These are phyloP conservation scores for Pogonocherus hispidulus DNA, from an alignment of 2,888 invertebrate species.

Conservation along the genomic window DNA sequence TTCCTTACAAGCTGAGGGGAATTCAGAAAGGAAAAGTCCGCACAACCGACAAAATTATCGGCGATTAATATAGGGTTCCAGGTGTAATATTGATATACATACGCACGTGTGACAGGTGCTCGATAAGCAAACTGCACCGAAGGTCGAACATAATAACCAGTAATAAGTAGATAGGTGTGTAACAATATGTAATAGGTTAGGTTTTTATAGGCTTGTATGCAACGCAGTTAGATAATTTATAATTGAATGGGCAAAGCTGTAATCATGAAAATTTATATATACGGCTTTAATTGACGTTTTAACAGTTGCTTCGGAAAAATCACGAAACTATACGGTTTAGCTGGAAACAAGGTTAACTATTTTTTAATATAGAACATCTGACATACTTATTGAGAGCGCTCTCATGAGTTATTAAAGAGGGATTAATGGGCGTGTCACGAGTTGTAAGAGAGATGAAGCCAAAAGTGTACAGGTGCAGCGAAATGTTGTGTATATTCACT, in stretches of 20 bases:
- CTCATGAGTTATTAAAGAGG: too few relatives aligned
- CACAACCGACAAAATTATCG: not conserved
- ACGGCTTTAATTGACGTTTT: not conserved
- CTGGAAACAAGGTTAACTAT: too few relatives aligned
- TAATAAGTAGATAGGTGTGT: constrained; percentile 8
- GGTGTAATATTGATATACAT: not conserved
- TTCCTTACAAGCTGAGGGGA: too few relatives aligned
- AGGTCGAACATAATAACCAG: constrained; percentile 8
- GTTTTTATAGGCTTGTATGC: constrained; percentile 15
- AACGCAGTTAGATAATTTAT: constrained; percentile 16
- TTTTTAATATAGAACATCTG: too few relatives aligned
- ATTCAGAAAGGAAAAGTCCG: too few relatives aligned
- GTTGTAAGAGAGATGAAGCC: too few relatives aligned
- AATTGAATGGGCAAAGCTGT: constrained; percentile 6
- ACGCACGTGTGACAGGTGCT: constrained; percentile 5
- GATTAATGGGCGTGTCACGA: too few relatives aligned
- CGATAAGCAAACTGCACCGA: constrained; percentile 7
- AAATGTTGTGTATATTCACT: too few relatives aligned
- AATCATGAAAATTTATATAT: not conserved
- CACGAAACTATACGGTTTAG: not conserved
- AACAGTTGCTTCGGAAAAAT: not conserved
- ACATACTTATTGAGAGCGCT: too few relatives aligned
- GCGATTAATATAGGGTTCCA: not conserved
- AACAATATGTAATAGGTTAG: constrained; percentile 15
- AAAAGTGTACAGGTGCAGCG: too few relatives aligned